phyloP scores from a whole-genome alignment of 1,140 invertebrate genomes.

The Nebria ingens region DNA sequence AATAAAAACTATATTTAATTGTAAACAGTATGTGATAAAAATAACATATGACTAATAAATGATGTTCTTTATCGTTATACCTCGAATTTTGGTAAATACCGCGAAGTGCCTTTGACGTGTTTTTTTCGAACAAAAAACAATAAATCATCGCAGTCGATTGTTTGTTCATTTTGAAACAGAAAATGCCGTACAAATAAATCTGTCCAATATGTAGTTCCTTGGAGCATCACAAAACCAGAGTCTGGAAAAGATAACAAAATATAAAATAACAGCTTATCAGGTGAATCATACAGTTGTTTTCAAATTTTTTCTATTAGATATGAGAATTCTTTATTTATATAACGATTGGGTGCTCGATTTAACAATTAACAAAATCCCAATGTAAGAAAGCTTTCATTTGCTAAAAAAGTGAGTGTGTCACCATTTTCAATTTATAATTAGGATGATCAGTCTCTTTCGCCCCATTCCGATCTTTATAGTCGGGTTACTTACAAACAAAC shows the following conservation, averaged over 20 bases:
- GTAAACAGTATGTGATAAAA: conserved; percentile 4
- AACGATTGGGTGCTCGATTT: no score
- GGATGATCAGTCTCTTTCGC: no score
- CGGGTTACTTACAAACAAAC: neutral
- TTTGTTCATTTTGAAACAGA: conserved; percentile 69
- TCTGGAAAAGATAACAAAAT: no score
- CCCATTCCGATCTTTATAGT: neutral
- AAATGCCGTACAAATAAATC: conserved; percentile 92
- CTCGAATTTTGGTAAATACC: conserved; percentile 81
- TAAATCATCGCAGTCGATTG: conserved; percentile 87
- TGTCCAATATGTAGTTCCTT: conserved; percentile 92
- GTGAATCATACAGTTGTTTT: neutral
- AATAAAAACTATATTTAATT: neutral
- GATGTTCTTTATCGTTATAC: conserved; percentile 33
- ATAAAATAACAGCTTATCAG: neutral
- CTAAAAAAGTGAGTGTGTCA: no score
- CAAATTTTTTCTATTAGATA: no score
- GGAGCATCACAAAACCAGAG: conserved; percentile 79
- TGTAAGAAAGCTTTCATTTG: no score
- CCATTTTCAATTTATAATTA: no score
- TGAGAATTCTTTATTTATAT: no score
- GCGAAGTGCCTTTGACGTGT: conserved; percentile 72
- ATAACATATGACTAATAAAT: neutral
- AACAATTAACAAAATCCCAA: no score
- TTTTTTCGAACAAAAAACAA: conserved; percentile 92